Base-by-base conservation (phyloP, 2,888 invertebrate species). In the Branchipolynoe longqiensis region DNA sequence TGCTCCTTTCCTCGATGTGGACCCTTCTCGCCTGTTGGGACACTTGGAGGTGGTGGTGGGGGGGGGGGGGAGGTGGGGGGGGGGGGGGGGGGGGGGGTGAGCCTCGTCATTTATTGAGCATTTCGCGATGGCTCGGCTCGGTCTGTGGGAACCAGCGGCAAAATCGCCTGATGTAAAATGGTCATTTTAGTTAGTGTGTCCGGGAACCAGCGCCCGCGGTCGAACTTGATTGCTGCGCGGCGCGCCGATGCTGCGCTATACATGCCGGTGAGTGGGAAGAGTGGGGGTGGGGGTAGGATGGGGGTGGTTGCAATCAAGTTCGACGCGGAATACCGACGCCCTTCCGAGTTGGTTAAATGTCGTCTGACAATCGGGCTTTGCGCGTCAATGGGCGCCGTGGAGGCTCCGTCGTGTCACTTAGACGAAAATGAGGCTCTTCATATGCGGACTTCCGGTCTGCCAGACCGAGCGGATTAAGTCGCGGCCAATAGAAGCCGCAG, bases 101-200 rank as follows among this genome's bases (percentile, higher is more conserved):
- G n/a, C 1, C 69, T 69, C 69, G 38, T 69, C 69, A 69, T 69
- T 69, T 69, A 69, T 69, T 69, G 69, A 69, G 38, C 36, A 69
- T 69, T 36, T 69, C 69, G 38, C n/a, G n/a, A n/a, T n/a, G n/a
- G n/a, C 69, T 38, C 33, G 12, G 8, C 8, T 22, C 36, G 4
- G 36, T 18, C 69, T 69, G 69, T n/a, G 38, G 69, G 14, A 69
- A 69, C 69, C 36, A 69, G 38, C 69, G 33, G 22, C 22, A 38
- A 69, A 69, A 69, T 69, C 69, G 25, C 69, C 69, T 69, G 38
- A 69, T 69, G 69, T 33, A 69, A 69, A 69, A 69, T 69, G 69
- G 69, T 69, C 69, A 69, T 69, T 69, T 69, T 69, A 33, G 36
- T 38, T 33, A 0, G 36, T 14, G 36, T 8, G 36, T 31, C 62